phyloP scores from a whole-genome alignment of 2,113 vertebrate genomes.

The Terrapene triunguis region DNA sequence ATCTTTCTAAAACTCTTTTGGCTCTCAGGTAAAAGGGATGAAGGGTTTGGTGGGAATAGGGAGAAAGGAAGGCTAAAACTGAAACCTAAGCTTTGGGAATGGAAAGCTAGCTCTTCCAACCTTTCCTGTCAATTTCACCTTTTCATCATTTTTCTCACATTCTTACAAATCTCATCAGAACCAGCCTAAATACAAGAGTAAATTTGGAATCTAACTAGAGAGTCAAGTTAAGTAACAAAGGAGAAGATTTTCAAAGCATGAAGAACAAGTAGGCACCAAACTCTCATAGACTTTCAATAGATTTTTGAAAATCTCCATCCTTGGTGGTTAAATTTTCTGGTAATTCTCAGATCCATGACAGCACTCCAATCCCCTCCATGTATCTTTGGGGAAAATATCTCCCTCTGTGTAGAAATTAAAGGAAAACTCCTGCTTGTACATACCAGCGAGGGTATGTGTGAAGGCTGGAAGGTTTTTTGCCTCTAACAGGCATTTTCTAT shows the following conservation, averaged over 20 bases:
- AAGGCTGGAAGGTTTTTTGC: background rate
- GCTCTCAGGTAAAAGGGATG: no score
- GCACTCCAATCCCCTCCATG: background rate
- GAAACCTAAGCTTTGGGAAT: background rate
- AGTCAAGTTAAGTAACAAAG: background rate
- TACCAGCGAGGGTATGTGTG: background rate
- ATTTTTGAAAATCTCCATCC: background rate
- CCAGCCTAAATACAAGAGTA: background rate
- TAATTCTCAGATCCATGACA: background rate
- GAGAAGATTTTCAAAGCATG: background rate
- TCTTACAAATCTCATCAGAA: background rate
- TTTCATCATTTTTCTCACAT: background rate
- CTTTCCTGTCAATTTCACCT: background rate
- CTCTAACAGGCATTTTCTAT: background rate
- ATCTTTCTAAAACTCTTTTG: no score
- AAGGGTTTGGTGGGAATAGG: background rate
- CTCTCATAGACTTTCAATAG: background rate
- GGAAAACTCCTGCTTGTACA: background rate
- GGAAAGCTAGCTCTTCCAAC: background rate
- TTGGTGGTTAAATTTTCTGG: background rate
- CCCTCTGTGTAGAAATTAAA: background rate
- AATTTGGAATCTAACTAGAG: background rate
- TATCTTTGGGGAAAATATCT: background rate
- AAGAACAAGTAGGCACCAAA: background rate
- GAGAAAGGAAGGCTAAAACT: background rate